Conservation (phyloP, 2,888 invertebrate genomes). For the Macaria notata region DNA sequence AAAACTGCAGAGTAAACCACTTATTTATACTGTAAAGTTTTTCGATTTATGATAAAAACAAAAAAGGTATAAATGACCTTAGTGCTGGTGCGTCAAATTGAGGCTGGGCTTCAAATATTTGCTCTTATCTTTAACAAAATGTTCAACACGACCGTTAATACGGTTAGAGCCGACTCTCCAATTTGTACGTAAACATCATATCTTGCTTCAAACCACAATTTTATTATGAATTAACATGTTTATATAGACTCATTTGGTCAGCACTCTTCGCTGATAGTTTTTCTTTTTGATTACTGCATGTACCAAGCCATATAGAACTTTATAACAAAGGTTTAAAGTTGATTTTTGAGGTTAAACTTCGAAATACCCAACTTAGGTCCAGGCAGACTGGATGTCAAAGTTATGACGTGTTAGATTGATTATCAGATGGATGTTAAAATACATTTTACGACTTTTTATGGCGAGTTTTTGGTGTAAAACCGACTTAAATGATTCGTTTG, state of each 20-base stretch:
- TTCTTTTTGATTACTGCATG: slow-evolving; percentile 49
- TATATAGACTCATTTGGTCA: slow-evolving; percentile 76
- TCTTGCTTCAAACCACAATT: slow-evolving; percentile 60
- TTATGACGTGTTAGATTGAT: slow-evolving; percentile 84
- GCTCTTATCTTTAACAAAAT: slow-evolving; percentile 53
- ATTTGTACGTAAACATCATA: slow-evolving; percentile 71
- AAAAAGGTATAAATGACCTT: background rate
- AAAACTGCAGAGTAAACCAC: too few relatives aligned
- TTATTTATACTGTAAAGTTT: too few relatives aligned
- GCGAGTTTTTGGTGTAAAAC: slow-evolving; percentile 70
- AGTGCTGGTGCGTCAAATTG: background rate
- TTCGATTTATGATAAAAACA: too few relatives aligned
- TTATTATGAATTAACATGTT: slow-evolving; percentile 80
- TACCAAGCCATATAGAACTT: slow-evolving; percentile 33
- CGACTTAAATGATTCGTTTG: slow-evolving; percentile 70
- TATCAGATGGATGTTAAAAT: slow-evolving; percentile 83
- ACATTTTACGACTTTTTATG: slow-evolving; percentile 80
- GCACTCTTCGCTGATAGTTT: slow-evolving; percentile 58
- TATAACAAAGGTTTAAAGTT: slow-evolving; percentile 37
- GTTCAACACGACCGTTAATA: slow-evolving; percentile 55
- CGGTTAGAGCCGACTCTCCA: slow-evolving; percentile 58
- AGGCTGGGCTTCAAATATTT: slow-evolving; percentile 17
- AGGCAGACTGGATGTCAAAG: slow-evolving; percentile 78
- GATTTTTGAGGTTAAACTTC: slow-evolving; percentile 34
- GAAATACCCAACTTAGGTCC: slow-evolving; percentile 59